Base-by-base conservation (phyloP, 64 coral and sea anemone genomes). In the Pachyseris speciosa region DNA sequence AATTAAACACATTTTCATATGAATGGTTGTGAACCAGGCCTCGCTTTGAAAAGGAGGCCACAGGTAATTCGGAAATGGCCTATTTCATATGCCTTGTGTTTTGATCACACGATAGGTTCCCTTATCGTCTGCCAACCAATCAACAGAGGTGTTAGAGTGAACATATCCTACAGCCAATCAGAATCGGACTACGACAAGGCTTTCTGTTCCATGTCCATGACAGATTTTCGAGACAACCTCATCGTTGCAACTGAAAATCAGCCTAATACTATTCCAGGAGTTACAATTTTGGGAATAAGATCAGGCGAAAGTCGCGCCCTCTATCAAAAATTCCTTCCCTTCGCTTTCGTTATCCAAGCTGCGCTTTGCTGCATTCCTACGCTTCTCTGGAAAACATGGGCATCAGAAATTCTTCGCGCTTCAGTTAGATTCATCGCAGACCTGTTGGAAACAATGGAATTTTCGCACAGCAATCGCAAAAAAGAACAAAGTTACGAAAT, bases 81-180 rank as follows among this genome's bases (percentile, higher is more conserved):
- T 20, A 5, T 61, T 5, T 5, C n/a, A 26, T 8, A 25, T 45
- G 20, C 7, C 17, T 70, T 15, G 17, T 71, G 9, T 37, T 40
- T 16, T 68, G 1, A 60, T 80, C 48, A 7, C 2, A 70, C 64
- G 26, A 45, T 67, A 94, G 90, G 89, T 29, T 39, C 57, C 45
- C 78, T 86, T 31, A 67, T 96, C 25, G 65, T 93, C 29, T 97
- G 95, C 22, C 79, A 97, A 26, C 95, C 95, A 86, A 89, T 97
- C 45, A 89, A 92, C 86, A 89, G 80, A 85, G 78, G 58, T 15
- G 27, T 84, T 20, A 88, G 84, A 64, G 79, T 86, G 0, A 78
- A 93, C 70, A 73, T 67, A 7, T 93, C 95, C 28, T 97, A 97
- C 87, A 80, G 69, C 69, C 78, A 72, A 30, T 86, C 79, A 51